Conservation (phyloP, 2,888 invertebrate genomes). For the Acanthosepion pharaonis region DNA sequence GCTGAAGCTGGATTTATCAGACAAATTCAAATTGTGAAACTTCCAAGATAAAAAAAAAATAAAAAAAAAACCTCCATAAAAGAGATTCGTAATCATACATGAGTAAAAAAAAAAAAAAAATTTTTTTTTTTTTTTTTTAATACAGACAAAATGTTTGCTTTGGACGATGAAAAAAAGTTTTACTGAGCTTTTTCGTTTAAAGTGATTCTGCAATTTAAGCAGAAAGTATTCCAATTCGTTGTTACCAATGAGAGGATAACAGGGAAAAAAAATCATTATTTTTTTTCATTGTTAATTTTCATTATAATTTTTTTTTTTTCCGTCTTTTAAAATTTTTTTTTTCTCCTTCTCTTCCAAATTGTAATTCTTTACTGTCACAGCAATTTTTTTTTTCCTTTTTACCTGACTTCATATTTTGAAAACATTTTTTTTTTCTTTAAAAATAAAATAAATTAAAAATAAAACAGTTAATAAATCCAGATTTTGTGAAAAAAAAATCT, state of each 20-base stretch:
- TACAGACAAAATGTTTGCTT: background rate
- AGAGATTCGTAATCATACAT: background rate
- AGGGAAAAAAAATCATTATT: background rate
- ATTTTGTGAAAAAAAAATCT: background rate
- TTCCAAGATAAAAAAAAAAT: background rate
- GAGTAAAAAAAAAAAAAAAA: background rate
- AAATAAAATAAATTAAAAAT: no score
- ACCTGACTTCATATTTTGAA: no score
- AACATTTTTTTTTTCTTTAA: no score
- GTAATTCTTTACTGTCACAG: background rate
- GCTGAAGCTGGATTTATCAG: slow-evolving; percentile 11
- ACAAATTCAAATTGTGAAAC: background rate
- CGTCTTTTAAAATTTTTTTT: no score
- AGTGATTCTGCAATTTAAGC: background rate
- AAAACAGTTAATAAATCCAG: background rate
- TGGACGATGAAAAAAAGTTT: slow-evolving; percentile 33
- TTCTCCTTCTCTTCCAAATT: no score
- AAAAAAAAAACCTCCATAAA: background rate
- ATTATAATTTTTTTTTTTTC: background rate
- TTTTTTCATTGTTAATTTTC: background rate
- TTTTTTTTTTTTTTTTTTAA: background rate
- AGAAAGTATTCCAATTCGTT: slow-evolving; percentile 21
- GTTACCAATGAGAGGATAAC: slow-evolving; percentile 33
- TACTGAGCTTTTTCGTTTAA: background rate
- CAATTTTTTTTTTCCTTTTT: background rate